phyloP scores from a whole-genome alignment of 1,140 invertebrate genomes.

The Vollenhovia emeryi region DNA sequence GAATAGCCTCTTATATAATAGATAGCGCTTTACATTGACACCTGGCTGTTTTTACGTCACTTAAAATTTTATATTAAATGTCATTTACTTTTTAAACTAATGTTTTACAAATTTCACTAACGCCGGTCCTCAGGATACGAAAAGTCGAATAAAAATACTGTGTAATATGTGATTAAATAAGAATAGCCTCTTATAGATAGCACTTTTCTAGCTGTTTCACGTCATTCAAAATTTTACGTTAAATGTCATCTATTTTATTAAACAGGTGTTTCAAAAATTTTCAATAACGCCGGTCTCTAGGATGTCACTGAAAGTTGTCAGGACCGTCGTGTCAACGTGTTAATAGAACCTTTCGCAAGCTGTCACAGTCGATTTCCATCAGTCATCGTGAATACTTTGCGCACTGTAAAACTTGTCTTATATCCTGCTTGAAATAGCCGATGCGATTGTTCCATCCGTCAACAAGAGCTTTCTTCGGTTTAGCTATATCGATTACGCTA shows the following conservation, averaged over 20 bases:
- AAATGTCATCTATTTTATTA: not conserved
- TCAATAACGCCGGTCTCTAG: not conserved
- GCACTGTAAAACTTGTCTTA: not conserved
- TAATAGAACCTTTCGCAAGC: not conserved
- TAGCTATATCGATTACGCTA: constrained; percentile 36
- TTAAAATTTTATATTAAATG: too few relatives aligned
- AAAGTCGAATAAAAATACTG: not conserved
- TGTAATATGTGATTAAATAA: not conserved
- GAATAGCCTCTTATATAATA: too few relatives aligned
- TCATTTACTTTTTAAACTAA: too few relatives aligned
- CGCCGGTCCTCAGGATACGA: too few relatives aligned
- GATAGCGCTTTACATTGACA: too few relatives aligned
- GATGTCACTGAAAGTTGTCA: too few relatives aligned
- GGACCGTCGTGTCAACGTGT: too few relatives aligned
- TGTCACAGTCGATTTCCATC: not conserved
- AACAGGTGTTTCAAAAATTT: not conserved
- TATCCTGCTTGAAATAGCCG: not conserved
- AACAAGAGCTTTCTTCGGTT: constrained; percentile 12
- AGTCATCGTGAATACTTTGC: not conserved
- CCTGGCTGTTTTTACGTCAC: too few relatives aligned
- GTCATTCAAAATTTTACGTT: not conserved
- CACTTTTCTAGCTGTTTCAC: not conserved
- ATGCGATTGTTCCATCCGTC: constrained; percentile 8
- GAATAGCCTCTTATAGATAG: not conserved
- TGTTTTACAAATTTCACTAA: too few relatives aligned